Percentiles rank a stretch among this genome's conserved stretches.
Conservation (phyloP, 2,888 invertebrate species). For the Cactoblastis cactorum region DNA sequence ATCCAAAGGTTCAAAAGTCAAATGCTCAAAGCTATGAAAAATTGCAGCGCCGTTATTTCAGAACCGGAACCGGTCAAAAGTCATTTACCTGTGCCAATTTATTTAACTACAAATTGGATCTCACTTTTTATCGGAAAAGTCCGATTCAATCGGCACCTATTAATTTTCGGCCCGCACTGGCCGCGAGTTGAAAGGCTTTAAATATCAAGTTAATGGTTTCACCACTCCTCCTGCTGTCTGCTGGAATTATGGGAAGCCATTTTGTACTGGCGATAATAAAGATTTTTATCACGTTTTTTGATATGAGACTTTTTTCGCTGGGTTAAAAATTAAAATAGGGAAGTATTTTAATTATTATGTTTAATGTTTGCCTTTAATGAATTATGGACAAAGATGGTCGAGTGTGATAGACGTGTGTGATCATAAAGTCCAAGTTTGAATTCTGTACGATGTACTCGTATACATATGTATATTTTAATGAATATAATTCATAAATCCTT, state of each 20-base stretch:
- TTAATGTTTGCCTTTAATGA: no score
- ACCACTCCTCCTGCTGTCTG: slow-evolving; percentile 16
- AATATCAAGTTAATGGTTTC: slow-evolving; percentile 20
- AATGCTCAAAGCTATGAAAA: no score
- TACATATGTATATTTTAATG: no score
- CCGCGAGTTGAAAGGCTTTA: slow-evolving; percentile 13
- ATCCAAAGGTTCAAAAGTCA: no score
- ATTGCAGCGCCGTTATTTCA: not conserved
- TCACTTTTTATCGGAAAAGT: not conserved
- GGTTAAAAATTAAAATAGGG: no score
- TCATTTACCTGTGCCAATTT: not conserved
- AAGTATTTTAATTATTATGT: no score
- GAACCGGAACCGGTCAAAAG: not conserved
- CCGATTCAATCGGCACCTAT: slow-evolving; percentile 17
- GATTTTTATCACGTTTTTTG: not conserved
- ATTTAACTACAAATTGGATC: not conserved
- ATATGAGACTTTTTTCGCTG: not conserved
- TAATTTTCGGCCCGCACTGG: slow-evolving; percentile 21
- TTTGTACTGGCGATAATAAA: not conserved
- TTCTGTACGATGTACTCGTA: no score
- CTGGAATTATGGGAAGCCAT: not conserved
- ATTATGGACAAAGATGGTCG: no score
- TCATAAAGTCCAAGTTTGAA: no score
- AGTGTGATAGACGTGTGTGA: no score
- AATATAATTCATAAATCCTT: no score